Evolutionary conservation across 2,113 vertebrate species (phyloP).

Genomic region (Oreochromis aureus): DNA sequence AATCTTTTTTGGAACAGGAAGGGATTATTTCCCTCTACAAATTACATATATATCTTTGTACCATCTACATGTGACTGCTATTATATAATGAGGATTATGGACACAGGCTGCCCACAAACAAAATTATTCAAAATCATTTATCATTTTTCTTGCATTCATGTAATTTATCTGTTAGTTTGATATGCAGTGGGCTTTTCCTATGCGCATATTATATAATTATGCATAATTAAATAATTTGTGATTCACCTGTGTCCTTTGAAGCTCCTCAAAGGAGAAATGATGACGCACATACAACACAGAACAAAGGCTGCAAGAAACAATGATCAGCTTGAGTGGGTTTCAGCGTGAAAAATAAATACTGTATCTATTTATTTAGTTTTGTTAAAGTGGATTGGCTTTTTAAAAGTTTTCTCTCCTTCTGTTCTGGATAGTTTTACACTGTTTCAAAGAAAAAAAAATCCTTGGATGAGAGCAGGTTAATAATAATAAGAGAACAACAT

Average conservation of each 20-base stretch:
- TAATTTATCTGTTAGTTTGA: neutral
- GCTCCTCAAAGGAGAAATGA: neutral
- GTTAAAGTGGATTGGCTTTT: neutral
- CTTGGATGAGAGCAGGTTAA: neutral
- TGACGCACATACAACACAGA: neutral
- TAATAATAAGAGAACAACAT: neutral
- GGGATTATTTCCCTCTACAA: neutral
- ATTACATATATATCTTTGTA: neutral
- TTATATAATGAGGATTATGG: neutral
- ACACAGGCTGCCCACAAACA: neutral
- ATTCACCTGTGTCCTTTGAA: neutral
- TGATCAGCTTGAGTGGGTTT: neutral
- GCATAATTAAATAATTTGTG: slow-evolving; percentile 4
- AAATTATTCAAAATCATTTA: neutral
- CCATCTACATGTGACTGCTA: neutral
- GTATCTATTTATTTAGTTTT: neutral
- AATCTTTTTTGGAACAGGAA: neutral
- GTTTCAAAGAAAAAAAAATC: neutral
- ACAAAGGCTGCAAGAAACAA: neutral
- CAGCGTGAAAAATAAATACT: neutral
- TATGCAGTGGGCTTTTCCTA: neutral
- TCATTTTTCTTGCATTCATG: neutral
- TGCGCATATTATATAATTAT: neutral
- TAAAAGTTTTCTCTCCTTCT: neutral
- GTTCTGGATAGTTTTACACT: neutral